These are phyloP conservation scores for Cremastinae sp. DNA, from an alignment of 2,888 invertebrate genomes.

Conservation along the genomic window DNA sequence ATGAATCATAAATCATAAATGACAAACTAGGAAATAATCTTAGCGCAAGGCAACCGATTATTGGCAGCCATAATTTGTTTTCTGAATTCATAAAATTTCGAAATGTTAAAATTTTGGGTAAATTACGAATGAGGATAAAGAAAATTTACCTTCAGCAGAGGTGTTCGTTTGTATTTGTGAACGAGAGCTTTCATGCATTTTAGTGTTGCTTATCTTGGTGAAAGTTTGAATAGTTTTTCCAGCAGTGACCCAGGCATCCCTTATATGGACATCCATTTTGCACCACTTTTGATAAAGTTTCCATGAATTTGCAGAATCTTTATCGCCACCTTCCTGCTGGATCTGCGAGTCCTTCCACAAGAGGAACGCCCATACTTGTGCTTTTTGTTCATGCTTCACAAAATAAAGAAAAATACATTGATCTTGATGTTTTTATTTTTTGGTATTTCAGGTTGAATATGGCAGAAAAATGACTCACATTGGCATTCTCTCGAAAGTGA, in stretches of 20 bases:
- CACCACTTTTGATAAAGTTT: slow-evolving; percentile 92
- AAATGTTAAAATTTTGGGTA: too few relatives aligned
- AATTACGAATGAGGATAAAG: not conserved
- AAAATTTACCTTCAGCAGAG: slow-evolving; percentile 67
- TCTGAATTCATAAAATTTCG: too few relatives aligned
- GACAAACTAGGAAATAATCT: too few relatives aligned
- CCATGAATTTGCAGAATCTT: slow-evolving; percentile 86
- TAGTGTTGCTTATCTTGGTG: slow-evolving; percentile 85
- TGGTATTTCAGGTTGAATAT: not conserved
- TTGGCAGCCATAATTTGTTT: too few relatives aligned
- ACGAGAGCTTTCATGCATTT: slow-evolving; percentile 82
- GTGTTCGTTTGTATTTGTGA: slow-evolving; percentile 61
- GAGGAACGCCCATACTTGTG: slow-evolving; percentile 92
- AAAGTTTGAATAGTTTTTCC: slow-evolving; percentile 88
- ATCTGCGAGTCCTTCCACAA: slow-evolving; percentile 88
- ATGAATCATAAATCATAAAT: too few relatives aligned
- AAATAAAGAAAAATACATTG: slow-evolving; percentile 42
- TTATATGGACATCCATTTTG: slow-evolving; percentile 87
- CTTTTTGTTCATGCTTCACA: slow-evolving; percentile 87
- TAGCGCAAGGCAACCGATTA: too few relatives aligned
- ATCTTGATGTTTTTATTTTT: slow-evolving; percentile 13
- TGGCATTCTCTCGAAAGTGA: slow-evolving; percentile 84
- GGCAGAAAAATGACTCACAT: slow-evolving; percentile 80
- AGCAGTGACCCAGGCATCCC: slow-evolving; percentile 90
- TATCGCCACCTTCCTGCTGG: slow-evolving; percentile 80